These are phyloP conservation scores for Porites evermanni DNA, from an alignment of 92 coral and sea anemone species.

Conservation along the genomic window DNA sequence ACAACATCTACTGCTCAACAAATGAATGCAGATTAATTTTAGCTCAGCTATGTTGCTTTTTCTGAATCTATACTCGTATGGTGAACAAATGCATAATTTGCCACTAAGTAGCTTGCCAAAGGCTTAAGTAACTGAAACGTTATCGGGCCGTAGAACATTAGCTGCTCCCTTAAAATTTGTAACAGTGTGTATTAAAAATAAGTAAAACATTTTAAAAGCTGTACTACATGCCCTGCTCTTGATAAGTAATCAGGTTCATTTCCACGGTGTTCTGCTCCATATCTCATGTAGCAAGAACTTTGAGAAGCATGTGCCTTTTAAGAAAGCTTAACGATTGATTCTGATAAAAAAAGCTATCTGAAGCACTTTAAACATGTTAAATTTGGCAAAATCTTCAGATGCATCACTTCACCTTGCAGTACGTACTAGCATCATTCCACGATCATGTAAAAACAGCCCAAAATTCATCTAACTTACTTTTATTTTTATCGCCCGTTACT, in stretches of 20 bases:
- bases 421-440: neutral
- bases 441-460: neutral
- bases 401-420: no score
- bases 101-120: neutral
- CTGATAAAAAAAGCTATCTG: no score
- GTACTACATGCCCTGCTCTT: no score
- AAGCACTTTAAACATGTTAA: no score
- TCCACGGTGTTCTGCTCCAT: no score
- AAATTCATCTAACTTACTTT: constrained; percentile 42
- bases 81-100: neutral
- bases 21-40: neutral
- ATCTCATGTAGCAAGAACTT: no score
- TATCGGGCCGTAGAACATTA: neutral
- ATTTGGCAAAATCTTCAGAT: no score
- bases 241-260: no score
- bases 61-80: neutral
- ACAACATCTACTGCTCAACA: neutral
- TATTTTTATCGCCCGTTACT: constrained; percentile 56
- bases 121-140: neutral
- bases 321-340: no score
- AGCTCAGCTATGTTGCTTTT: neutral
- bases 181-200: neutral
- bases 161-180: neutral
- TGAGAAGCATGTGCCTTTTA: no score
- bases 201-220: no score